Conservation (phyloP, 2,888 invertebrate species). For the Dermolepida albohirtum region DNA sequence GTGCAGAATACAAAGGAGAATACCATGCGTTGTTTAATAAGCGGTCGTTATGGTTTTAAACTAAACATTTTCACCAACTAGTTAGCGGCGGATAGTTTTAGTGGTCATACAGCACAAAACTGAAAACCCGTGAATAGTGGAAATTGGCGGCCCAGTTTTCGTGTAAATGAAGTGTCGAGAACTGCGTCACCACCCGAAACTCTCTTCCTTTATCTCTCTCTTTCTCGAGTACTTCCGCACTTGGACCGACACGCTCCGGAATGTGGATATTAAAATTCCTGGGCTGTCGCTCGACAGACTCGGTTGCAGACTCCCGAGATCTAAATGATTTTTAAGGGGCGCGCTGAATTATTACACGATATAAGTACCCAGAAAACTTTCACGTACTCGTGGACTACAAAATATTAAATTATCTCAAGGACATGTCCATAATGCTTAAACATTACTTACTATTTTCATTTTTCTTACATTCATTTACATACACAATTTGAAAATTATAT, state of each 20-base stretch:
- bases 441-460: conserved; percentile 15
- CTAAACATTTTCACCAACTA: conserved; percentile 32
- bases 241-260: conserved; percentile 52
- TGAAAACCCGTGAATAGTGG: conserved; percentile 46
- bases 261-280: conserved; percentile 61
- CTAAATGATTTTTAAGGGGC: conserved; percentile 59
- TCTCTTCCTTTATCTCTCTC: conserved; percentile 20
- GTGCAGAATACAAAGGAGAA: conserved; percentile 14
- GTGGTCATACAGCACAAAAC: conserved; percentile 39
- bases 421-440: conserved; percentile 26
- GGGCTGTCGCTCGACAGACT: conserved; percentile 53
- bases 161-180: conserved; percentile 49
- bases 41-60: conserved; percentile 27
- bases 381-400: conserved; percentile 50
- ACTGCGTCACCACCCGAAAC: conserved; percentile 47
- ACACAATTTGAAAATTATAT: background rate
- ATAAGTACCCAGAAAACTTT: conserved; percentile 49
- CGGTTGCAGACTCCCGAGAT: conserved; percentile 52
- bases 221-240: conserved; percentile 41
- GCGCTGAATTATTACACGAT: conserved; percentile 56
- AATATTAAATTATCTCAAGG: conserved; percentile 40
- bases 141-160: conserved; percentile 49
- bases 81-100: conserved; percentile 16
- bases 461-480: background rate
- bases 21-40: conserved; percentile 23